Evolutionary conservation across 2,113 vertebrate genomes (phyloP).

Genomic region (human): DNA sequence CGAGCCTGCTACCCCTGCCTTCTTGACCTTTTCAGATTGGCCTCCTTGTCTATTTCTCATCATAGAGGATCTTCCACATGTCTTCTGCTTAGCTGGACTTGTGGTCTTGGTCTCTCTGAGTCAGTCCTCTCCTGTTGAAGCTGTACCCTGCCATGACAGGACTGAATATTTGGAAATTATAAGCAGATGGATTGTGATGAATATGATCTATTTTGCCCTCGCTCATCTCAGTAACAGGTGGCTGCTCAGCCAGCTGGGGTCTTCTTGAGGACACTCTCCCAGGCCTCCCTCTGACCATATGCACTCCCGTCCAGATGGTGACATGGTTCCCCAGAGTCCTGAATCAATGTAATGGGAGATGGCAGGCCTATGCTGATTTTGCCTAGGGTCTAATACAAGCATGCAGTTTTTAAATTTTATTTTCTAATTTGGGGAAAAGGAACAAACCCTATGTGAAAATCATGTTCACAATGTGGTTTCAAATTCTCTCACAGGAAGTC

Average conservation of each 20-base stretch:
- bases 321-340: slow-evolving; percentile 61
- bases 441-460: slow-evolving; percentile 73
- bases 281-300: slow-evolving; percentile 58
- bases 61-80: neutral
- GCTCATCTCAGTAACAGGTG: slow-evolving; percentile 62
- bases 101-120: neutral
- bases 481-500: slow-evolving; percentile 69
- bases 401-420: neutral
- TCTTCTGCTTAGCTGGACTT: neutral
- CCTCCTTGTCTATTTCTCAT: neutral
- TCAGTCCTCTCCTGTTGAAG: neutral
- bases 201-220: neutral
- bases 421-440: slow-evolving; percentile 72
- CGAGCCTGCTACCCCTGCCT: neutral
- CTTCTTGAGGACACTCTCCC: slow-evolving; percentile 62
- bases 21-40: neutral
- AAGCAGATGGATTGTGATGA: slow-evolving; percentile 47
- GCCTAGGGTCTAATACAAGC: slow-evolving; percentile 64
- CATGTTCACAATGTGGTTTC: slow-evolving; percentile 70
- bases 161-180: neutral
- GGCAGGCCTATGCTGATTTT: slow-evolving; percentile 61
- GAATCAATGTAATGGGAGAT: slow-evolving; percentile 64
- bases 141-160: neutral
- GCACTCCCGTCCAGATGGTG: slow-evolving; percentile 70
- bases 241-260: slow-evolving; percentile 68